Conservation (phyloP, 2,797 vertebrate species). For the Valencia hispanica region DNA sequence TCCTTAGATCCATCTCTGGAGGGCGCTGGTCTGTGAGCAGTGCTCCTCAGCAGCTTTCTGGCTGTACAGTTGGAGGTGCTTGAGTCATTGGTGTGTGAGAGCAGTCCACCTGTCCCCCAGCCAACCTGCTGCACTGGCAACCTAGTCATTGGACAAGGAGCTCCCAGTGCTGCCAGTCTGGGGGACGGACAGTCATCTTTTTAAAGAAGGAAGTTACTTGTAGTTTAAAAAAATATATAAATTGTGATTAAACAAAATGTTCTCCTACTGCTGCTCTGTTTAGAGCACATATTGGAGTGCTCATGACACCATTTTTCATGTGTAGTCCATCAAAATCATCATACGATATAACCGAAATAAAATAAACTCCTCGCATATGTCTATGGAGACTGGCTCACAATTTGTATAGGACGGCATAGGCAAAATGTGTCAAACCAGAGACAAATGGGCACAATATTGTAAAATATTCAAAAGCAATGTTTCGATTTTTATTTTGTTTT, state of each 20-base stretch:
- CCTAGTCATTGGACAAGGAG: constrained; percentile 68
- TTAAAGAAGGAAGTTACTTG: not conserved
- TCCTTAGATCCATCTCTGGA: constrained; percentile 96
- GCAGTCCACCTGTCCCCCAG: constrained; percentile 87
- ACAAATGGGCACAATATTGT: too few species aligned
- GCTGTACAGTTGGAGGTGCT: constrained; percentile 93
- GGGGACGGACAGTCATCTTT: constrained; percentile 80
- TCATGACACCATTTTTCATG: too few species aligned
- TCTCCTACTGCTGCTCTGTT: not conserved
- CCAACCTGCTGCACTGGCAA: constrained; percentile 82
- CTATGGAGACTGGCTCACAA: too few species aligned
- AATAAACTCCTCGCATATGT: too few species aligned
- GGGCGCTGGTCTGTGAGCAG: constrained; percentile 74
- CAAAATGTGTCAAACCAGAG: too few species aligned
- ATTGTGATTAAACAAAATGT: not conserved
- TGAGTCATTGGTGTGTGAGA: constrained; percentile 98
- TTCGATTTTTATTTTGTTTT: too few species aligned
- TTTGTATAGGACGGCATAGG: too few species aligned
- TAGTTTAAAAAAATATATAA: not conserved
- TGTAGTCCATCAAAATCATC: too few species aligned
- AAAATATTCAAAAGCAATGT: too few species aligned
- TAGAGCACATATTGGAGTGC: too few species aligned
- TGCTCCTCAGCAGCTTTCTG: constrained; percentile 86
- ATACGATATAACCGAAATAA: too few species aligned
- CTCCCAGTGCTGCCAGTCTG: constrained; percentile 81